Conservation (phyloP, 2,113 vertebrate species). For the Tonatia bakeri region DNA sequence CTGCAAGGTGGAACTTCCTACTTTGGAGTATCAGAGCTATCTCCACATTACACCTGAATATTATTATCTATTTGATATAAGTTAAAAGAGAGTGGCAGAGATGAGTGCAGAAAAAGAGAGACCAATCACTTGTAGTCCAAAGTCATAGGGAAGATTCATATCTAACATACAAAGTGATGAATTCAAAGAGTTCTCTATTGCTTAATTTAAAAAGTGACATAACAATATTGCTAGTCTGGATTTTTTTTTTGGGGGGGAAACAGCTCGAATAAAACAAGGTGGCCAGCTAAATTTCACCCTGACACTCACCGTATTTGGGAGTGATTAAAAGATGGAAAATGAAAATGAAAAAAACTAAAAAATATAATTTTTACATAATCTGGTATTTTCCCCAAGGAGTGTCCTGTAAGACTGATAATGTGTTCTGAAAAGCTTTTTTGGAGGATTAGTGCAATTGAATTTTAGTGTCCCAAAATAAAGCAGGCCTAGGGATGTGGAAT, state of each 20-base stretch:
- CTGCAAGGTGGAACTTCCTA: conserved; percentile 20
- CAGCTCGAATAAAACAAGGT: neutral
- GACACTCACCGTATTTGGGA: neutral
- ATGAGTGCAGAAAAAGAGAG: neutral
- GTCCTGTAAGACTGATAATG: neutral
- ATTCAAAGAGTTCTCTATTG: neutral
- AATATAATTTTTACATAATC: neutral
- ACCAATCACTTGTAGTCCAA: neutral
- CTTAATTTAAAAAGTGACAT: neutral
- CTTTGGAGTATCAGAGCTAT: neutral
- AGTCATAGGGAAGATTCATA: neutral
- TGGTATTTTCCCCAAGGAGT: neutral
- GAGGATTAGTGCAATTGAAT: neutral
- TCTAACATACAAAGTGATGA: neutral
- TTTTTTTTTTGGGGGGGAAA: neutral
- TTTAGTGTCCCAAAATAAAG: neutral
- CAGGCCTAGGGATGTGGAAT: neutral
- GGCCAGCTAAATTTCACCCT: neutral
- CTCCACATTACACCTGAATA: neutral
- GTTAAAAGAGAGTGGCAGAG: neutral
- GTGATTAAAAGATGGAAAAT: conserved; percentile 22
- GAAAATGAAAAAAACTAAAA: neutral
- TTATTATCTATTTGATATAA: neutral
- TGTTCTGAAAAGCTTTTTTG: conserved; percentile 46
- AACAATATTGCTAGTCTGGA: neutral